phyloP scores from a whole-genome alignment of 2,113 vertebrate species.

The Arothron firmamentum region DNA sequence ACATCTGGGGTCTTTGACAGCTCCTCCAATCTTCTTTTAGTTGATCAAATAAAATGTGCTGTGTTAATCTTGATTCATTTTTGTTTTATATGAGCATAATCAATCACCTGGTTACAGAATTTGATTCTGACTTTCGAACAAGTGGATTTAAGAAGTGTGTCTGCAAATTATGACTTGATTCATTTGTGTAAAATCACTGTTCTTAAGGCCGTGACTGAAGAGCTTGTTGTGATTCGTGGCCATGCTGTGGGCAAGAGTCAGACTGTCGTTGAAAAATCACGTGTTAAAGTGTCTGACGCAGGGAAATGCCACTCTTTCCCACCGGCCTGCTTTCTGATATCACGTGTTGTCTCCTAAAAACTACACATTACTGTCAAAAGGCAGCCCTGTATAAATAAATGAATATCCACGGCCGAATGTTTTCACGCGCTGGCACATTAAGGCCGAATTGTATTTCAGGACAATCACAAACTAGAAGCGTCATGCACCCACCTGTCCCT shows the following conservation, averaged over 20 bases:
- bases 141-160: too few species aligned
- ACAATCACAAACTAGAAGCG: constrained; percentile 4
- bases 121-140: too few species aligned
- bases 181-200: background rate
- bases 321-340: constrained; percentile 23
- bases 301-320: constrained; percentile 32
- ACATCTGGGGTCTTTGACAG: too few species aligned
- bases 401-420: background rate
- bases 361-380: background rate
- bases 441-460: too few species aligned
- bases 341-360: constrained; percentile 9
- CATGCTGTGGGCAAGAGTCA: background rate
- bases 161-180: too few species aligned
- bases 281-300: constrained; percentile 46
- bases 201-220: background rate
- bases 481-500: background rate
- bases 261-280: constrained; percentile 45
- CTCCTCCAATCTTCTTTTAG: too few species aligned
- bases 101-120: too few species aligned
- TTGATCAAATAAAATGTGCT: too few species aligned
- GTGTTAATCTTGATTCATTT: too few species aligned
- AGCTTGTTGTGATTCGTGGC: background rate
- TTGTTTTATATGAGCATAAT: too few species aligned
- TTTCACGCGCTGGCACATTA: too few species aligned
- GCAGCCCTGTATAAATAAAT: background rate